Conservation (phyloP, 2,113 vertebrate species). For the Pygoscelis antarcticus region DNA sequence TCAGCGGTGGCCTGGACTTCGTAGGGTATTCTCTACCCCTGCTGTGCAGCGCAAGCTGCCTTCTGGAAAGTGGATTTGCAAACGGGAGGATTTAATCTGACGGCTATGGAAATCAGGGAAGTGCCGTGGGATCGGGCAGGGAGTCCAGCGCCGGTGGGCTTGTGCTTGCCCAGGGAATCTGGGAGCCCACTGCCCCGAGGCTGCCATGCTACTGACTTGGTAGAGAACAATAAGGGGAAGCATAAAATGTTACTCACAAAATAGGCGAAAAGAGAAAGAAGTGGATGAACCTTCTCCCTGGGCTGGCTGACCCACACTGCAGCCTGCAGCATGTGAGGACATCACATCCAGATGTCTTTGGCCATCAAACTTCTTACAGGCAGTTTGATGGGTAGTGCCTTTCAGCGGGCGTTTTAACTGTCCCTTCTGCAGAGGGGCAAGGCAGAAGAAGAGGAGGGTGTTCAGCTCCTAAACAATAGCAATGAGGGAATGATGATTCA, state of each 20-base stretch:
- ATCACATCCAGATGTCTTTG: not conserved
- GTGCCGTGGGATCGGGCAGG: not conserved
- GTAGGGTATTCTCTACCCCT: not conserved
- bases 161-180: accelerated
- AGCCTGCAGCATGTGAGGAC: not conserved
- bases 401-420: not conserved
- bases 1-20: not conserved
- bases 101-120: not conserved
- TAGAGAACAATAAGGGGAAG: not conserved
- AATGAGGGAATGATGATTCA: not conserved
- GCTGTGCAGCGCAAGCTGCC: not conserved
- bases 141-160: not conserved
- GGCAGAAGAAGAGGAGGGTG: not conserved
- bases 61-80: not conserved
- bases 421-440: not conserved
- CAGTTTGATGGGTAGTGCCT: not conserved
- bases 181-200: not conserved
- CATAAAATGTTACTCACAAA: not conserved
- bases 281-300: not conserved
- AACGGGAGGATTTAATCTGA: not conserved
- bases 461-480: not conserved
- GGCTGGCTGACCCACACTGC: accelerated
- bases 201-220: not conserved
- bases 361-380: not conserved
- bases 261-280: not conserved